Percentiles rank a stretch among this genome's conserved stretches.
Evolutionary conservation across 2,797 vertebrate species (phyloP).

Genomic region (Hemibagrus guttatus): DNA sequence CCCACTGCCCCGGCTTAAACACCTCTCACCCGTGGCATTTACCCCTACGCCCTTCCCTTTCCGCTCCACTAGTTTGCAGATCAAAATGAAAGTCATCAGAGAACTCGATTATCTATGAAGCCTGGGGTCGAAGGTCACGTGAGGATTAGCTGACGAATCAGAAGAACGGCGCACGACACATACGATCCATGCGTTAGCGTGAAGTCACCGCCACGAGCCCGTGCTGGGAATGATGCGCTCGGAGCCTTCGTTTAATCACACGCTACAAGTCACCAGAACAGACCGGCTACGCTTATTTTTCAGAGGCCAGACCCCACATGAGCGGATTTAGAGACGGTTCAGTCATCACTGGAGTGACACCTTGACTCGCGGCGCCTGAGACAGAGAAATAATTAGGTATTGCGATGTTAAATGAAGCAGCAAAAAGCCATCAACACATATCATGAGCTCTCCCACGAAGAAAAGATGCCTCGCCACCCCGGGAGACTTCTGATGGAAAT

Average conservation of each 20-base stretch:
- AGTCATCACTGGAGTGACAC: constrained; percentile 59
- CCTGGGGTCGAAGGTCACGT: background rate
- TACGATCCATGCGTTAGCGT: constrained; percentile 46
- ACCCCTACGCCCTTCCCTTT: constrained; percentile 51
- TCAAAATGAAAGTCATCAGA: no score
- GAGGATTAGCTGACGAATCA: background rate
- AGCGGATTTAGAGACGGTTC: constrained; percentile 46
- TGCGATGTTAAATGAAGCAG: constrained; percentile 71
- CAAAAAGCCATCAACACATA: constrained; percentile 64
- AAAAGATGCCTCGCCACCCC: constrained; percentile 49
- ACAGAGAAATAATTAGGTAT: constrained; percentile 69
- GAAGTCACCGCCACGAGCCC: constrained; percentile 50
- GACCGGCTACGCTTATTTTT: constrained; percentile 50
- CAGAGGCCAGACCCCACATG: constrained; percentile 61
- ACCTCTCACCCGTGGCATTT: constrained; percentile 57
- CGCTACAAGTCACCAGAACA: background rate
- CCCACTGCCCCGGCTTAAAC: constrained; percentile 40
- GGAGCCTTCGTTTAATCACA: constrained; percentile 50
- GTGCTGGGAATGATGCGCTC: constrained; percentile 62
- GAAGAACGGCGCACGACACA: constrained; percentile 7
- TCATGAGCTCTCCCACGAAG: constrained; percentile 58
- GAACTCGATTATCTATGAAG: constrained; percentile 1
- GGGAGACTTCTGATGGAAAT: constrained; percentile 47
- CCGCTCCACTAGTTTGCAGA: constrained; percentile 41
- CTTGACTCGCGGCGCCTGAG: constrained; percentile 52